Base-by-base conservation (phyloP, 2,888 invertebrate genomes). In the Gisinianus flammeolus region DNA sequence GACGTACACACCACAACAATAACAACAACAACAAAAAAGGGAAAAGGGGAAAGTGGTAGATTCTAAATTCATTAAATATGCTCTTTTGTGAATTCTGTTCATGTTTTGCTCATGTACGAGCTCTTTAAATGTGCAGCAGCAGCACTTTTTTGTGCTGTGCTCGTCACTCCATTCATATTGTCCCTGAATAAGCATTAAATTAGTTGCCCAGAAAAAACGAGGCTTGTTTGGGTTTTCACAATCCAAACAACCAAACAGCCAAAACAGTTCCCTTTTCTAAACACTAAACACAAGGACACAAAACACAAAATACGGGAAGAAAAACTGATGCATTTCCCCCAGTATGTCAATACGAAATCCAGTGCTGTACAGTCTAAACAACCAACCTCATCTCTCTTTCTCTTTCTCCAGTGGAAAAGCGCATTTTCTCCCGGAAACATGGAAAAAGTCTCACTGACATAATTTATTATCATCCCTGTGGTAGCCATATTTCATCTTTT, bases 391-490 rank as follows among this genome's bases (percentile, higher is more conserved):
- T 44, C 8, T 44, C 4, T 54, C n/a, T 54, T 54, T 19, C 16
- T 54, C 54, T 54, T n/a, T 54, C 16, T 3, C 54, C n/a, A 4
- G 4, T 19, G 19, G 54, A 66, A 1, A 66, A 66, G n/a, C 19
- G 31, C 28, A 30, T 66, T 31, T 26, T 12, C 24, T 24, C 35
- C 68, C 44, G 68, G 16, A 62, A 8, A 8, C 22, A 24, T 22
- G 24, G 62, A 33, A 68, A 68, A 67, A 68, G 68, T 33, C 35
- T 26, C 24, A 44, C 68, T 44, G 44, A 44, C 35, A 68, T 68
- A 33, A 68, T 68, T 68, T 68, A 68, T 68, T 68, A 68, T 68
- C 35, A 68, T 68, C 44, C 28, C 16, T 54, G 22, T 26, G 22
- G 58, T 58, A 62, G 12, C 62, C 62, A 22, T 24, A 58, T n/a